Evolutionary conservation across 2,113 vertebrate species (phyloP), one percentile per base, ranked within the genome.

Genomic region (Neomonachus schauinslandi): DNA sequence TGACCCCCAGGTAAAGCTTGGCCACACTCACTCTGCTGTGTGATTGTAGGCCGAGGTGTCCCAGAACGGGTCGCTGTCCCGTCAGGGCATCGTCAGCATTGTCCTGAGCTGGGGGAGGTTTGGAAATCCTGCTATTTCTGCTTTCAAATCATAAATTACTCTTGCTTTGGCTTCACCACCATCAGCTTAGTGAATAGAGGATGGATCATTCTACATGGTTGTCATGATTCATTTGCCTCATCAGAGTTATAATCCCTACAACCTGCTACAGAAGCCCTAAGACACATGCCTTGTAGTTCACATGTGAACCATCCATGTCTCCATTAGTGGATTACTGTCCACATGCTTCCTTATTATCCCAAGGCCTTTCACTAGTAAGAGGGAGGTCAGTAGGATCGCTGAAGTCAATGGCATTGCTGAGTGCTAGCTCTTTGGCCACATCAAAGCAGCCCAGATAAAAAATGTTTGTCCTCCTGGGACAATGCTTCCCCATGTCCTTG

Each of bases 31-130:
- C 33, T 46, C 16, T 15, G 46, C 51, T 46, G 8, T 4, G 28
- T 9, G 1, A 0, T 1, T 11, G 49, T 0, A 49, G 86, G 39
- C 26, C 5, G 1, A 16, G 88, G 42, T 4, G 4, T 74, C 33
- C 53, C 24, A 28, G 46, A 42, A 33, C 46, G 8, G 21, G 46
- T 19, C 5, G 0, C n/a, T 57, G 16, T 88, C n/a, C 67, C 19
- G 7, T 18, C 28, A 0, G 26, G 21, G 24, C 14, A 11, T 21
- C 1, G 7, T 46, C n/a, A 55, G 55, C 67, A 65, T 74, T 74
- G 33, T 57, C 82, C 36, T 49, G 33, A 22, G 36, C 24, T 31
- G 39, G 63, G 49, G 31, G 36, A 89, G 42, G 67, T 76, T 67
- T 59, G 59, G 13, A 74, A 72, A 6, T 13, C 19, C 31, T 85